A percentile compares a stretch with the other conserved stretches of the same genome.
These are phyloP conservation scores for Heterodera schachtii DNA, from an alignment of 1,140 invertebrate species.

Conservation along the genomic window DNA sequence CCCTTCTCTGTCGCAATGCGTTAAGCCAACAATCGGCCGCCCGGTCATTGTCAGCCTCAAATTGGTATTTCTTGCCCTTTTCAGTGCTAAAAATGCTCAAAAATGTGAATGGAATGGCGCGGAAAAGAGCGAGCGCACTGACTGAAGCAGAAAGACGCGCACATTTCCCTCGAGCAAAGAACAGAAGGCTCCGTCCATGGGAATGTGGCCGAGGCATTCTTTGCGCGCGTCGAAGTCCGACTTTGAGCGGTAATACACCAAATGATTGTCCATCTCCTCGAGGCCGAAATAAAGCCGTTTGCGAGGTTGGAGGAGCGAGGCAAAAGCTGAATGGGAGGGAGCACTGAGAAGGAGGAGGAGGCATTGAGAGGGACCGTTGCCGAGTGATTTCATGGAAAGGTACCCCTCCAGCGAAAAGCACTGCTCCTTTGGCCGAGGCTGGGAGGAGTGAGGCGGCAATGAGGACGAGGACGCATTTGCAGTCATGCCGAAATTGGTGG, in stretches of 20 bases:
- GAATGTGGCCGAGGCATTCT: slow-evolving; percentile 48
- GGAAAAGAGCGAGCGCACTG: slow-evolving; percentile 27
- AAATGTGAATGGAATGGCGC: background rate
- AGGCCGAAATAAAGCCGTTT: slow-evolving; percentile 58
- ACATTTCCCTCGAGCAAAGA: slow-evolving; percentile 47
- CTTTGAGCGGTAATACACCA: slow-evolving; percentile 60
- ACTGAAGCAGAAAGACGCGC: slow-evolving; percentile 59
- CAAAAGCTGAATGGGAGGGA: slow-evolving; percentile 45
- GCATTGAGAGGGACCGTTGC: slow-evolving; percentile 30
- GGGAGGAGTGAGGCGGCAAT: background rate
- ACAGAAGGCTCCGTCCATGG: slow-evolving; percentile 45
- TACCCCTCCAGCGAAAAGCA: slow-evolving; percentile 55
- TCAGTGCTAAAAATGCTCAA: slow-evolving; percentile 41
- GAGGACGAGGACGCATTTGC: background rate
- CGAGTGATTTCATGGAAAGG: slow-evolving; percentile 49
- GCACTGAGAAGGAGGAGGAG: background rate
- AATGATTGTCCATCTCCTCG: slow-evolving; percentile 48
- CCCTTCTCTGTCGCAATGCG: slow-evolving; percentile 51
- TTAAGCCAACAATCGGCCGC: slow-evolving; percentile 56
- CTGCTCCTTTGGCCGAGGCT: slow-evolving; percentile 35
- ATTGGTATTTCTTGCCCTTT: slow-evolving; percentile 50
- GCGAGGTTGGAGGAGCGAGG: slow-evolving; percentile 44
- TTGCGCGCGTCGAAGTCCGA: slow-evolving; percentile 50
- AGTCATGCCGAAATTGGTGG: background rate
- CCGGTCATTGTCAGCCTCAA: slow-evolving; percentile 56